A percentile compares a stretch with the other conserved stretches of the same genome.
Evolutionary conservation across 2,113 vertebrate species (phyloP).

Genomic region (Odobenus rosmarus): DNA sequence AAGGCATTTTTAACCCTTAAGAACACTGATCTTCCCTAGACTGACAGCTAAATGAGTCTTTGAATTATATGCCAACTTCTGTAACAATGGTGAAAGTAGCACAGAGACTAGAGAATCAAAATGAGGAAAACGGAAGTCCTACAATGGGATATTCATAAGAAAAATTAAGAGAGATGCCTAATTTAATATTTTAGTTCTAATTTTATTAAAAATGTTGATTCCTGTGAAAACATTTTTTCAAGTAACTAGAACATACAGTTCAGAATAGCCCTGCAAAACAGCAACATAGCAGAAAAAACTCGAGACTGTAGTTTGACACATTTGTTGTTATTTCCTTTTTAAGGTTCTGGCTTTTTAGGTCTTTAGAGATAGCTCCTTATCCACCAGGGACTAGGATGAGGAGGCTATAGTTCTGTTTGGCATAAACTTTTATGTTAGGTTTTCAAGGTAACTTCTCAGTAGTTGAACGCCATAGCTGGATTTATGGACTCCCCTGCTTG

Average conservation of each 20-base stretch:
- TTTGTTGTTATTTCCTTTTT: slow-evolving; percentile 33
- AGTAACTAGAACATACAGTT: neutral
- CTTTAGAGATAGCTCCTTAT: neutral
- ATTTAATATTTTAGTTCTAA: slow-evolving; percentile 12
- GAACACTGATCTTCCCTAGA: slow-evolving; percentile 6
- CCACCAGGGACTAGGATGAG: slow-evolving; percentile 14
- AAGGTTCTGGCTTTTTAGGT: slow-evolving; percentile 21
- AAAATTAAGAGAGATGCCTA: neutral
- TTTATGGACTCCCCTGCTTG: slow-evolving; percentile 43
- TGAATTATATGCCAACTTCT: neutral
- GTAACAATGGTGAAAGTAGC: slow-evolving; percentile 30
- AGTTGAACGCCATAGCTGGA: slow-evolving; percentile 44
- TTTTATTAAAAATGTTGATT: neutral
- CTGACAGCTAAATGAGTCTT: neutral
- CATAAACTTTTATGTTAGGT: slow-evolving; percentile 58
- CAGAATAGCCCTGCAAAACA: neutral
- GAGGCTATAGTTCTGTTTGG: neutral
- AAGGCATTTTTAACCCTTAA: slow-evolving; percentile 71
- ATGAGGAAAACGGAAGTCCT: neutral
- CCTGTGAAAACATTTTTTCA: neutral
- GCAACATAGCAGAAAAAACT: neutral
- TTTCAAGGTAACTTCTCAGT: slow-evolving; percentile 30
- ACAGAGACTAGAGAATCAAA: neutral
- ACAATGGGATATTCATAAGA: neutral
- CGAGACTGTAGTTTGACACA: neutral